These are phyloP conservation scores for Tetraneura akinire DNA, from an alignment of 1,140 invertebrate species.

Conservation along the genomic window DNA sequence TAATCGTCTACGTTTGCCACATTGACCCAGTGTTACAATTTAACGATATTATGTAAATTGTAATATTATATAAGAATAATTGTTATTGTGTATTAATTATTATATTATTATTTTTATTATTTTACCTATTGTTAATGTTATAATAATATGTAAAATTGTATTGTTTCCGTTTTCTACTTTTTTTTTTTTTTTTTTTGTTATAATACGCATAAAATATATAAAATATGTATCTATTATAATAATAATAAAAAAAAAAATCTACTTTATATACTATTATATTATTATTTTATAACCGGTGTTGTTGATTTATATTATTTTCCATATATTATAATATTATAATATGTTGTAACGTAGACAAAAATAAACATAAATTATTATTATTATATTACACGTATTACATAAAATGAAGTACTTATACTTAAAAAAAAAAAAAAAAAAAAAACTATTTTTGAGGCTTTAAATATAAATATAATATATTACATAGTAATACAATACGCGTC, in stretches of 20 bases:
- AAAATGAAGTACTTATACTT: background rate
- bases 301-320: background rate
- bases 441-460: too few relatives aligned
- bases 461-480: background rate
- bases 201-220: background rate
- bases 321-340: conserved; percentile 10
- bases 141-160: too few relatives aligned
- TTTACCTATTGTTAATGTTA: background rate
- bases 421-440: too few relatives aligned
- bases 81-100: background rate
- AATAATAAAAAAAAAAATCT: too few relatives aligned
- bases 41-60: background rate
- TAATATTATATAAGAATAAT: too few relatives aligned
- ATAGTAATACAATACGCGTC: too few relatives aligned
- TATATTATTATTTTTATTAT: conserved; percentile 8
- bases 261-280: conserved; percentile 8
- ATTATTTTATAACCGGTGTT: too few relatives aligned
- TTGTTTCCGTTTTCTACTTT: conserved; percentile 1
- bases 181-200: background rate
- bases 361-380: conserved; percentile 27
- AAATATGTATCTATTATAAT: too few relatives aligned
- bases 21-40: conserved; percentile 15
- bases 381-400: background rate
- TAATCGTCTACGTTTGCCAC: conserved; percentile 49
- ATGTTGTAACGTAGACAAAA: conserved; percentile 25